phyloP scores from a whole-genome alignment of 2,113 vertebrate species.

The Pogona vitticeps region DNA sequence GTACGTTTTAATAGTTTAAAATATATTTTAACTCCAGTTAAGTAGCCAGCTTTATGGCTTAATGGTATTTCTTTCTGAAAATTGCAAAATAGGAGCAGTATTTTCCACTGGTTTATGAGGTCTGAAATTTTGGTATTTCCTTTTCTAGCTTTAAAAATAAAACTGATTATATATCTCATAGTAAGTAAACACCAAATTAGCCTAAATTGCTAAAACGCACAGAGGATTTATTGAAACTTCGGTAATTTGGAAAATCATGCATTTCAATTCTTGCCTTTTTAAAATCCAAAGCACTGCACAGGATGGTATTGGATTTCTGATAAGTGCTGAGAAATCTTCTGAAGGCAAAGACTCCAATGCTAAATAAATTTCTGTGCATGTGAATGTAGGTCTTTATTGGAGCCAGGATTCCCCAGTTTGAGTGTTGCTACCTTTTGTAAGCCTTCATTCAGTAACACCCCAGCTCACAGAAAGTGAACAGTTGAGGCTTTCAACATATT shows the following conservation, averaged over 20 bases:
- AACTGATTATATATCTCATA: conserved; percentile 23
- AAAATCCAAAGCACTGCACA: neutral
- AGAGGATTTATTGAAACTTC: neutral
- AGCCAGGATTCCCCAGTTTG: neutral
- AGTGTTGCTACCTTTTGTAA: neutral
- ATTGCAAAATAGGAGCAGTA: neutral
- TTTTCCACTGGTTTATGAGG: conserved; percentile 7
- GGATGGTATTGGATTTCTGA: neutral
- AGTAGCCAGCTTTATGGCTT: neutral
- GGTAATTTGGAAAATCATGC: neutral
- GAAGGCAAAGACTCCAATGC: conserved; percentile 37
- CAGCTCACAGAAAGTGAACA: neutral
- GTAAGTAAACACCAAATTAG: neutral
- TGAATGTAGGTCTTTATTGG: neutral
- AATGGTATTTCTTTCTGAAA: neutral
- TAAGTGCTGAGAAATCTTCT: conserved; percentile 53
- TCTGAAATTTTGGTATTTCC: conserved; percentile 42
- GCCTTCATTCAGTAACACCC: neutral
- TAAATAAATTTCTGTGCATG: neutral
- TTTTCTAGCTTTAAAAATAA: neutral
- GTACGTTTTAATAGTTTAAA: neutral
- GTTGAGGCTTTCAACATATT: neutral
- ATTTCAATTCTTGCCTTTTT: neutral
- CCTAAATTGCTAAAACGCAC: neutral
- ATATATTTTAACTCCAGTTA: neutral